Evolutionary conservation across 1,140 invertebrate species (phyloP).

Genomic region (Colletes latitarsis): DNA sequence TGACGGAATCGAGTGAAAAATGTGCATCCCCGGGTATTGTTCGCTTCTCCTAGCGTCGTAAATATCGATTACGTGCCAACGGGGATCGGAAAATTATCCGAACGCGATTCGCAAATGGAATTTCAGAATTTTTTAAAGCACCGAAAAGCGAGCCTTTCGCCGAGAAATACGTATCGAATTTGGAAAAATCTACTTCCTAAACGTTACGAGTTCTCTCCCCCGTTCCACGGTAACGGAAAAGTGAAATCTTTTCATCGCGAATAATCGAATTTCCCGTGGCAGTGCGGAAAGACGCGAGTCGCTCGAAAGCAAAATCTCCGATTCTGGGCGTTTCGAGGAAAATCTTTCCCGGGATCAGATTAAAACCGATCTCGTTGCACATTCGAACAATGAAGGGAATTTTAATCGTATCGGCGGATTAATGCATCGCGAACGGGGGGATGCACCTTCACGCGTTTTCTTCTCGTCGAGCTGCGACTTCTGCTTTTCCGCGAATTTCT

Average conservation of each 20-base stretch:
- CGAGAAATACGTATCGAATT: background rate
- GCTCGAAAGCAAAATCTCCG: constrained; percentile 12
- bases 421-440: no score
- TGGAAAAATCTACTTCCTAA: constrained; percentile 9
- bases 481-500: background rate
- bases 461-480: background rate
- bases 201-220: background rate
- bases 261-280: background rate
- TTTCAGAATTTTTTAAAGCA: background rate
- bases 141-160: background rate
- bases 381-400: background rate
- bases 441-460: background rate
- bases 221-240: background rate
- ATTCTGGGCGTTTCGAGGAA: background rate
- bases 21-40: constrained; percentile 1
- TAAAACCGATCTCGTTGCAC: background rate
- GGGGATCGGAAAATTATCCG: background rate
- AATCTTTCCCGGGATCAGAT: background rate
- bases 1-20: constrained; percentile 13
- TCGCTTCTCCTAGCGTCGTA: background rate
- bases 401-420: no score
- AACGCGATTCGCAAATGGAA: background rate
- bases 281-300: no score
- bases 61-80: background rate
- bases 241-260: background rate